Evolutionary conservation across 2,113 vertebrate species (phyloP).

Genomic region (Xenopus borealis): DNA sequence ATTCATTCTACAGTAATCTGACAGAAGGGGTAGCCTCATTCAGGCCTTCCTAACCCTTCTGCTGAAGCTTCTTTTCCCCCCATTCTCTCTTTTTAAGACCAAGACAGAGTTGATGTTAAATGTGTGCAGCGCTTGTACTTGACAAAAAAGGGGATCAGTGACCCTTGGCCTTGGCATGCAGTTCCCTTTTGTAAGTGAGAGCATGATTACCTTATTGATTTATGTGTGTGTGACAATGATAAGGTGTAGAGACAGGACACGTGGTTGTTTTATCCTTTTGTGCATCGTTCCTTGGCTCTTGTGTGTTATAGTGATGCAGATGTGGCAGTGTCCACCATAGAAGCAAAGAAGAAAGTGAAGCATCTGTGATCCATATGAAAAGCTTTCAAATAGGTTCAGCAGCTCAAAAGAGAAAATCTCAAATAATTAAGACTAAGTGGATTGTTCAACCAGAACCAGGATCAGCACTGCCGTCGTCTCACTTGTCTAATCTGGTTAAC

Average conservation of each 20-base stretch:
- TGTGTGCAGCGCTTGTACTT: conserved; percentile 66
- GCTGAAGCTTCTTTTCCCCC: conserved; percentile 61
- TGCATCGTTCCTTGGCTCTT: conserved; percentile 7
- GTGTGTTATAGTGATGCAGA: conserved; percentile 3
- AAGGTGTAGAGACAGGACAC: conserved; percentile 3
- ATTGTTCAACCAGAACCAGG: no score
- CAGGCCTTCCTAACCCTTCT: conserved; percentile 72
- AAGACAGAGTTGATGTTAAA: conserved; percentile 58
- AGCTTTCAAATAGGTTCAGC: background rate
- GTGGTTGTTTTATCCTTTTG: conserved; percentile 15
- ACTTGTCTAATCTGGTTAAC: no score
- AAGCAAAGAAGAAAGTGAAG: background rate
- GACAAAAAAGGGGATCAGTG: conserved; percentile 73
- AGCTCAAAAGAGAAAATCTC: no score
- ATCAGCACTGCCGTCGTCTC: no score
- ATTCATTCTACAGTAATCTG: conserved; percentile 71
- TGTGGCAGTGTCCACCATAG: conserved; percentile 1
- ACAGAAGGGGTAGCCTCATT: conserved; percentile 72
- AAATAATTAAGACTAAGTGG: no score
- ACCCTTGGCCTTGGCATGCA: conserved; percentile 60
- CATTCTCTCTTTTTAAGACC: conserved; percentile 49
- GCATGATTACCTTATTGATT: conserved; percentile 32
- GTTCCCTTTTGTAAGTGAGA: conserved; percentile 62
- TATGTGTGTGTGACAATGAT: conserved; percentile 19
- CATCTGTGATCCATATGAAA: conserved; percentile 27